phyloP scores from a whole-genome alignment of 2,888 invertebrate genomes.

The Eupithecia centaureata region DNA sequence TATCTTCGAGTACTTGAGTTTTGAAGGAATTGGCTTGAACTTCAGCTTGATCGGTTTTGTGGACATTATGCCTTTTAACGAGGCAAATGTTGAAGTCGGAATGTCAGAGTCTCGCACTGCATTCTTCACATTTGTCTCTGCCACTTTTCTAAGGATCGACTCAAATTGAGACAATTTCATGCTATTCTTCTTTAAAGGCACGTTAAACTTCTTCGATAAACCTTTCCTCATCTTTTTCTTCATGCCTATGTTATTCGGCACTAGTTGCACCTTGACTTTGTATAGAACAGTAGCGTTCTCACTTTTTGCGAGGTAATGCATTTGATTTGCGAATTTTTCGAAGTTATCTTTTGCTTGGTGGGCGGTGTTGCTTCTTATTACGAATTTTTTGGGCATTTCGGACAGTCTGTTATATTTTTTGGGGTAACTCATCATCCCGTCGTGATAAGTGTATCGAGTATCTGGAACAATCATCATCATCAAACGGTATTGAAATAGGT shows the following conservation, averaged over 20 bases:
- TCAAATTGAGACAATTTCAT: conserved; percentile 76
- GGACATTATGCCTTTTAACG: conserved; percentile 45
- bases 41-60: conserved; percentile 58
- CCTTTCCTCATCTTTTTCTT: conserved; percentile 24
- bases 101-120: conserved; percentile 16
- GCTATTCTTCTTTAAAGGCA: conserved; percentile 72
- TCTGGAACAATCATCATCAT: conserved; percentile 1
- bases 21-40: conserved; percentile 66
- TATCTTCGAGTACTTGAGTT: conserved; percentile 62
- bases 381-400: conserved; percentile 65
- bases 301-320: conserved; percentile 58
- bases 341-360: conserved; percentile 55
- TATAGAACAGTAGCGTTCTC: conserved; percentile 63
- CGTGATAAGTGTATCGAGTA: not conserved
- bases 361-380: conserved; percentile 52
- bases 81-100: conserved; percentile 50
- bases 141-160: conserved; percentile 62
- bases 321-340: conserved; percentile 59
- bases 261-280: conserved; percentile 63
- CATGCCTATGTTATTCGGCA: conserved; percentile 41
- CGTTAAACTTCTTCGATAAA: conserved; percentile 66
- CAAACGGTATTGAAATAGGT: no score
- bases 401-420: conserved; percentile 43
- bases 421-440: not conserved
- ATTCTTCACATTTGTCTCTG: conserved; percentile 42